phyloP scores from a whole-genome alignment of 2,113 vertebrate genomes.

The Laticauda laticaudata region DNA sequence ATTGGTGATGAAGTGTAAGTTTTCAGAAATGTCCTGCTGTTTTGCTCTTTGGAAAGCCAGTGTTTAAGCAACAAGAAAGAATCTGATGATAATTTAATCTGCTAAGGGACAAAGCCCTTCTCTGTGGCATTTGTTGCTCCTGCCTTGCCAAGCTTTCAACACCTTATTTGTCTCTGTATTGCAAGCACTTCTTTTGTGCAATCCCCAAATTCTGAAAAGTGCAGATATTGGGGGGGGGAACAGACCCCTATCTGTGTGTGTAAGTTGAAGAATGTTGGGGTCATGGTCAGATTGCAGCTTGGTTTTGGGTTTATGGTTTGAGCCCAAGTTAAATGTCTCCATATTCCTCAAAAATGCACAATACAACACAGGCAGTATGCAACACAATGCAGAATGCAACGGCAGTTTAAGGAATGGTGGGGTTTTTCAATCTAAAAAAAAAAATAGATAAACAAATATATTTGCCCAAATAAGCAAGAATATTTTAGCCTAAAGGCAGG shows the following conservation, averaged over 20 bases:
- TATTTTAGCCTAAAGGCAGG: background rate
- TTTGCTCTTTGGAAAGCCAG: background rate
- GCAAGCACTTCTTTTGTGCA: background rate
- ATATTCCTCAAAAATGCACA: background rate
- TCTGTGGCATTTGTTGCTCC: background rate
- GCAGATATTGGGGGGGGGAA: background rate
- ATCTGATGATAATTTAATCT: background rate
- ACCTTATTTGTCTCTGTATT: background rate
- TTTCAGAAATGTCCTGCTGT: background rate
- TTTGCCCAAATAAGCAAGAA: background rate
- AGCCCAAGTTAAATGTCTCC: background rate
- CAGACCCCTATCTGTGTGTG: background rate
- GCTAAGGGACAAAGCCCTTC: background rate
- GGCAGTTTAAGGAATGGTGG: background rate
- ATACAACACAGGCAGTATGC: background rate
- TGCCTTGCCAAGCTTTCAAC: background rate
- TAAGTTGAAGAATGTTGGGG: background rate
- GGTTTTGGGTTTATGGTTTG: background rate
- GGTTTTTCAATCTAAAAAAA: background rate
- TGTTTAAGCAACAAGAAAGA: background rate
- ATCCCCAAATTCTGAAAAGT: background rate
- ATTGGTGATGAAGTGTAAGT: background rate
- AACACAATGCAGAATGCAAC: background rate
- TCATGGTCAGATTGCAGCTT: background rate
- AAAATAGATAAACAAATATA: background rate